A percentile compares a stretch with the other conserved stretches of the same genome.
Conservation (phyloP, 2,797 vertebrate species). For the Chaetodon trifasciatus region DNA sequence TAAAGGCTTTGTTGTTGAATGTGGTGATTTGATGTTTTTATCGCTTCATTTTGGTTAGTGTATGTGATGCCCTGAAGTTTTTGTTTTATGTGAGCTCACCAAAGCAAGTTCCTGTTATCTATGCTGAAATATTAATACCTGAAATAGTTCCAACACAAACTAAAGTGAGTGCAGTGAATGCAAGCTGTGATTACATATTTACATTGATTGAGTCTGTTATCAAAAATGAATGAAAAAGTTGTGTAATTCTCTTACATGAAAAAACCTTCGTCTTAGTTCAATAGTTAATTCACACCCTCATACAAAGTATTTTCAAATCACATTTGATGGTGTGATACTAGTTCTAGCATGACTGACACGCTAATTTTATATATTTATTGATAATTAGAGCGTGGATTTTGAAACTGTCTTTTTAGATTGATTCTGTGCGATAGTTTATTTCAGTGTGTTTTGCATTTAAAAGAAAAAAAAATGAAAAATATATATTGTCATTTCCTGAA, state of each 20-base stretch:
- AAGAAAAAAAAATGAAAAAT: neutral
- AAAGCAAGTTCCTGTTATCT: neutral
- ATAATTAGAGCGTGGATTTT: slow-evolving; percentile 33
- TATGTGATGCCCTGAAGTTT: neutral
- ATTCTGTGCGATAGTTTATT: slow-evolving; percentile 12
- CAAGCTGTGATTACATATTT: too few relatives aligned
- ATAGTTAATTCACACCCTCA: slow-evolving; percentile 4
- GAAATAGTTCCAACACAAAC: too few relatives aligned
- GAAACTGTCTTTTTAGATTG: slow-evolving; percentile 19
- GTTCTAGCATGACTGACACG: slow-evolving; percentile 33
- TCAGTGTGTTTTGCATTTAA: slow-evolving; percentile 20
- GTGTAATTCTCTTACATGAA: too few relatives aligned
- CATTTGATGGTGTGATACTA: slow-evolving; percentile 30
- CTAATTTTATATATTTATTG: slow-evolving; percentile 38
- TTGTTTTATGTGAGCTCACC: neutral
- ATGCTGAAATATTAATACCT: neutral
- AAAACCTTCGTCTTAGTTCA: slow-evolving; percentile 5
- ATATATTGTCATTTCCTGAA: slow-evolving; percentile 27
- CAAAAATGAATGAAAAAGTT: too few relatives aligned
- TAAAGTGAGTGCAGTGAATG: too few relatives aligned
- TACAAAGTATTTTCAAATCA: slow-evolving; percentile 19
- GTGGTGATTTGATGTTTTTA: neutral
- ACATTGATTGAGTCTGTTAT: too few relatives aligned
- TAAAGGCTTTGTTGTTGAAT: neutral
- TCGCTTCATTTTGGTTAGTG: neutral